Percentiles rank a stretch among this genome's conserved stretches.
Conservation (phyloP, 92 coral and sea anemone species). For the Phenganax marumi region DNA sequence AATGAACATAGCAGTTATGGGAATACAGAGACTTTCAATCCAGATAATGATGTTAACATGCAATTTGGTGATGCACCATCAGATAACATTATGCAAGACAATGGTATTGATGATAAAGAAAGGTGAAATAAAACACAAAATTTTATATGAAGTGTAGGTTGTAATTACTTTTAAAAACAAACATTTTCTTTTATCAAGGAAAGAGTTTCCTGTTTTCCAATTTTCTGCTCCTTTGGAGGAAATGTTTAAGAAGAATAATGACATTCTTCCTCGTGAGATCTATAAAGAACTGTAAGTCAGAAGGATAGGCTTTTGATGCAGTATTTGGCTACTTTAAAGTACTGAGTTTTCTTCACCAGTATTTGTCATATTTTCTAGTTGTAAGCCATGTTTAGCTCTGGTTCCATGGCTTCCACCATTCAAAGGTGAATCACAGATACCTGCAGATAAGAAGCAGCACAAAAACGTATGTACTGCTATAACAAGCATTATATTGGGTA, state of each 20-base stretch:
- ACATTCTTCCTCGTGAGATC: constrained; percentile 24
- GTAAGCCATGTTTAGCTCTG: constrained; percentile 86
- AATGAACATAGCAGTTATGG: constrained; percentile 70
- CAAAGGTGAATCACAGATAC: constrained; percentile 24
- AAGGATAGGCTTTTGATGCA: not conserved
- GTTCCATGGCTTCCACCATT: constrained; percentile 90
- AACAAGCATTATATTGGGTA: not conserved
- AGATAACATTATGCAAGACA: not conserved
- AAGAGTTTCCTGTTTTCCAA: constrained; percentile 28
- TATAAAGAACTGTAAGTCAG: constrained; percentile 23
- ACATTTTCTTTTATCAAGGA: not conserved
- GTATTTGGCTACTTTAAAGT: too few relatives aligned
- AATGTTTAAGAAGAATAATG: constrained; percentile 13
- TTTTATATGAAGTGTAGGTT: not conserved
- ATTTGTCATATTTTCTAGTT: constrained; percentile 36
- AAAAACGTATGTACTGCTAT: not conserved
- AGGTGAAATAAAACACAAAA: not conserved
- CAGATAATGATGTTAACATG: constrained; percentile 20
- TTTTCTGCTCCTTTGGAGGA: constrained; percentile 31
- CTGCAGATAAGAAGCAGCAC: not conserved
- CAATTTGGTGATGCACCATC: constrained; percentile 15
- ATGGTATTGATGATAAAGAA: not conserved
- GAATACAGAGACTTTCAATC: constrained; percentile 24
- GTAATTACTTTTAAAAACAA: not conserved
- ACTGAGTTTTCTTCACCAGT: not conserved